phyloP scores from a whole-genome alignment of 1,140 invertebrate species.

The Drosophila setifemur region DNA sequence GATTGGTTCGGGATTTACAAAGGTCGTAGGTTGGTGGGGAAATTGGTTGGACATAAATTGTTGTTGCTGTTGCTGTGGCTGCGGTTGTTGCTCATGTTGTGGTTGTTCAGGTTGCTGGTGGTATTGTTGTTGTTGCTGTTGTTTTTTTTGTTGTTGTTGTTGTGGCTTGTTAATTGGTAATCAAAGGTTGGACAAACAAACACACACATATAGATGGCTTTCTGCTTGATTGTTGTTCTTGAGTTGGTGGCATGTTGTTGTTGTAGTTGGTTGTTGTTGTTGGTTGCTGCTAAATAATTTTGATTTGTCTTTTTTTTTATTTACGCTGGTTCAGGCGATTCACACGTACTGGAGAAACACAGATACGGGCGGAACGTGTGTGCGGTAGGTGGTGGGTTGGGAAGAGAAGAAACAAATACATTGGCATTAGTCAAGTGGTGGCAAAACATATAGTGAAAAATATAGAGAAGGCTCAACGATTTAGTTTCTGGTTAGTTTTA shows the following conservation, averaged over 20 bases:
- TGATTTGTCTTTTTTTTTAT: slow-evolving; percentile 72
- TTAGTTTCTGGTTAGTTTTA: slow-evolving; percentile 48
- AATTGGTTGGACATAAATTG: slow-evolving; percentile 9
- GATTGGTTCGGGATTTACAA: slow-evolving; percentile 37
- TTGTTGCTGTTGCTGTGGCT: slow-evolving; percentile 12
- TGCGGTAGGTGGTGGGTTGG: slow-evolving; percentile 10
- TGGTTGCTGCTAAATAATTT: slow-evolving; percentile 39
- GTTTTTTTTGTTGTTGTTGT: slow-evolving; percentile 25
- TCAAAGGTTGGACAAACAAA: slow-evolving; percentile 49
- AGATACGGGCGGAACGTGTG: slow-evolving; percentile 42
- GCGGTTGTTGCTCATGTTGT: slow-evolving; percentile 5
- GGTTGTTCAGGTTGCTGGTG: slow-evolving; percentile 14
- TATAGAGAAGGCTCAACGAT: slow-evolving; percentile 26
- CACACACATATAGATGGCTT: slow-evolving; percentile 42
- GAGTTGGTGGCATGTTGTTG: slow-evolving; percentile 49
- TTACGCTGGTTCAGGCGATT: slow-evolving; percentile 82
- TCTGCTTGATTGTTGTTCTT: slow-evolving; percentile 39
- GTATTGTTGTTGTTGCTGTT: slow-evolving; percentile 27
- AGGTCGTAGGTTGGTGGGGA: slow-evolving; percentile 29
- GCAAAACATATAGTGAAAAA: slow-evolving; percentile 5
- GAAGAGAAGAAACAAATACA: slow-evolving; percentile 64
- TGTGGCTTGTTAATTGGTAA: slow-evolving; percentile 58
- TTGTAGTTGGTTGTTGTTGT: slow-evolving; percentile 40
- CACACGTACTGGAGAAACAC: slow-evolving; percentile 82
- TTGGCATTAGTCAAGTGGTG: slow-evolving; percentile 65